Evolutionary conservation across 2,797 vertebrate genomes (phyloP).

Genomic region (Siniperca scherzeri): DNA sequence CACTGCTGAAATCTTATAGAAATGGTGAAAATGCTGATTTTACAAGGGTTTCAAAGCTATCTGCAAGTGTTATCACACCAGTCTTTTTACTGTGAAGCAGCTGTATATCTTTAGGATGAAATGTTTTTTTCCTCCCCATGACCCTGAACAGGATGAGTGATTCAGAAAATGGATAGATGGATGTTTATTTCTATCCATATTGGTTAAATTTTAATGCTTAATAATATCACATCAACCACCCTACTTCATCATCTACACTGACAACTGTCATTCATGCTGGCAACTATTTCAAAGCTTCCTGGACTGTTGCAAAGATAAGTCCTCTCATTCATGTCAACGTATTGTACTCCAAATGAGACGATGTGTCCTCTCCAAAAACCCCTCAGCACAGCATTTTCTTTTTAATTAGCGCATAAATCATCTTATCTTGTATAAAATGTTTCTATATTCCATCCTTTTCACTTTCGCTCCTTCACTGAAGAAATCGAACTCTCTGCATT

Average conservation of each 20-base stretch:
- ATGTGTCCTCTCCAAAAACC: constrained; percentile 26
- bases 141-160: neutral
- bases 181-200: neutral
- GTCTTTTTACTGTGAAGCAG: constrained; percentile 4
- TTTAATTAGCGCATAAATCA: constrained; percentile 66
- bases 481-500: constrained; percentile 27
- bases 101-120: neutral
- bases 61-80: constrained; percentile 10
- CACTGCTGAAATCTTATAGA: neutral
- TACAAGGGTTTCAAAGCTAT: constrained; percentile 20
- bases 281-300: constrained; percentile 14
- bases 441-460: constrained; percentile 34
- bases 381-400: constrained; percentile 50
- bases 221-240: neutral
- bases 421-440: constrained; percentile 27
- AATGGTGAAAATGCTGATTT: constrained; percentile 5
- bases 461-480: constrained; percentile 27
- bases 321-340: constrained; percentile 13
- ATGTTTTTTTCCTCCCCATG: neutral
- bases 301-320: constrained; percentile 11
- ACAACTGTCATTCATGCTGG: constrained; percentile 59
- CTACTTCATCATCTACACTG: constrained; percentile 32
- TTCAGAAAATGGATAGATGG: constrained; percentile 5
- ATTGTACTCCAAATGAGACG: neutral
- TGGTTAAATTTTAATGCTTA: constrained; percentile 8